Evolutionary conservation across 2,888 invertebrate genomes (phyloP).

Genomic region (Troides aeacus): DNA sequence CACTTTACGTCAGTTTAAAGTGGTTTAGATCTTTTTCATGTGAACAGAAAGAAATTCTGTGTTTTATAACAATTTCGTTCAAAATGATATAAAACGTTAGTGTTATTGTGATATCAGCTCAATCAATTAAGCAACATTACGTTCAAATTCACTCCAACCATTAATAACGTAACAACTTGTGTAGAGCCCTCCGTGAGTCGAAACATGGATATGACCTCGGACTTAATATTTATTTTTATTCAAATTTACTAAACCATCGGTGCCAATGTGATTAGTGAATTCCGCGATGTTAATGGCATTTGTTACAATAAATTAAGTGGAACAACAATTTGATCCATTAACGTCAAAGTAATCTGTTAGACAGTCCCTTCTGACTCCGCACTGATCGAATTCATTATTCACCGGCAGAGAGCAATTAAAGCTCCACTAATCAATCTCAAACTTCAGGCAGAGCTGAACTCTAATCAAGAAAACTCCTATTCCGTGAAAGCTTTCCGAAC

Average conservation of each 20-base stretch:
- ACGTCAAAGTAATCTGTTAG: conserved; percentile 61
- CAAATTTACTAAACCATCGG: background rate
- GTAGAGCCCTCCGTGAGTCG: conserved; percentile 39
- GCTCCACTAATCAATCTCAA: conserved; percentile 80
- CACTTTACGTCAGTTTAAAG: background rate
- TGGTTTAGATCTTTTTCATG: background rate
- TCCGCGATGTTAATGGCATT: background rate
- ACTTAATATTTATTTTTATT: conserved; percentile 1
- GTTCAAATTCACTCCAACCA: conserved; percentile 68
- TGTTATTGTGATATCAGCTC: conserved; percentile 64
- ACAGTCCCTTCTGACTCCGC: conserved; percentile 62
- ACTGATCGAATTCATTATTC: conserved; percentile 79
- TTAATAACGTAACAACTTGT: conserved; percentile 60
- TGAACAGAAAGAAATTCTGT: background rate
- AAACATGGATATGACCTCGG: conserved; percentile 49
- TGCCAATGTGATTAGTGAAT: background rate
- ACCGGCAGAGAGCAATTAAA: conserved; percentile 78
- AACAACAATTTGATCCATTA: conserved; percentile 54
- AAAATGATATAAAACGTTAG: conserved; percentile 53
- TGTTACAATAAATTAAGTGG: conserved; percentile 34
- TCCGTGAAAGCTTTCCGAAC: conserved; percentile 80
- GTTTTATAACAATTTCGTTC: background rate
- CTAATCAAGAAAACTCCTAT: conserved; percentile 80
- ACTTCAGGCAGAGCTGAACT: conserved; percentile 78
- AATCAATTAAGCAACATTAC: conserved; percentile 73